These are phyloP conservation scores for Azorinus chamasolen DNA, from an alignment of 2,888 invertebrate genomes.

Conservation along the genomic window DNA sequence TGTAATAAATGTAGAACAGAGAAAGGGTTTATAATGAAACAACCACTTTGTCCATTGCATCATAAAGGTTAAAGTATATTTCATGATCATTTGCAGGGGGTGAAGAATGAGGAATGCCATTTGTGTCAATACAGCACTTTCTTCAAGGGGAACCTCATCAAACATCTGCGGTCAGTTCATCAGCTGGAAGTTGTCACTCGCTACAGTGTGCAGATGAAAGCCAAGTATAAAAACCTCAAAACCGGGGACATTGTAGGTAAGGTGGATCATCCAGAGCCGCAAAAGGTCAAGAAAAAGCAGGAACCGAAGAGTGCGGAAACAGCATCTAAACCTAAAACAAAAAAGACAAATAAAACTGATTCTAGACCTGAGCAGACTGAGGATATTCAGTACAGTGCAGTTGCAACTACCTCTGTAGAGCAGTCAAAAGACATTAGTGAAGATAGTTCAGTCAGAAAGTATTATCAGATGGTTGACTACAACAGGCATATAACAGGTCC, in stretches of 20 bases:
- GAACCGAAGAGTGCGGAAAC: background rate
- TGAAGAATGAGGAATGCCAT: slow-evolving; percentile 46
- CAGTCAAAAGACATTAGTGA: background rate
- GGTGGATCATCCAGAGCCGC: background rate
- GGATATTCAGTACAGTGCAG: too few relatives aligned
- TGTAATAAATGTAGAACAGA: too few relatives aligned
- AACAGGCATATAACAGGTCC: too few relatives aligned
- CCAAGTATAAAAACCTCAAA: slow-evolving; percentile 44
- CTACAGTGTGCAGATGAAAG: slow-evolving; percentile 52
- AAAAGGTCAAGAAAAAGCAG: background rate
- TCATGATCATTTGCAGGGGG: slow-evolving; percentile 29
- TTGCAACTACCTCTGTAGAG: too few relatives aligned
- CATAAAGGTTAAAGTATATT: too few relatives aligned
- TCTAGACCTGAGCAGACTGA: too few relatives aligned
- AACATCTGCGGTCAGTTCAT: slow-evolving; percentile 45
- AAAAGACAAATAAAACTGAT: too few relatives aligned
- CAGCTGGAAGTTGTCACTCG: slow-evolving; percentile 42
- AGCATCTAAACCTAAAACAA: too few relatives aligned
- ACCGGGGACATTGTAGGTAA: slow-evolving; percentile 41
- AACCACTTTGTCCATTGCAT: too few relatives aligned
- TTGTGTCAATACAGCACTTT: slow-evolving; percentile 44
- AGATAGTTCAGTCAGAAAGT: background rate
- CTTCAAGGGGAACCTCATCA: slow-evolving; percentile 47
- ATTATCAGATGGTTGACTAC: too few relatives aligned
- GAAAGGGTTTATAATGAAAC: too few relatives aligned